Evolutionary conservation across 1,140 invertebrate genomes (phyloP), one percentile per base, ranked within the genome.

Genomic region (Rhopalosiphum padi): DNA sequence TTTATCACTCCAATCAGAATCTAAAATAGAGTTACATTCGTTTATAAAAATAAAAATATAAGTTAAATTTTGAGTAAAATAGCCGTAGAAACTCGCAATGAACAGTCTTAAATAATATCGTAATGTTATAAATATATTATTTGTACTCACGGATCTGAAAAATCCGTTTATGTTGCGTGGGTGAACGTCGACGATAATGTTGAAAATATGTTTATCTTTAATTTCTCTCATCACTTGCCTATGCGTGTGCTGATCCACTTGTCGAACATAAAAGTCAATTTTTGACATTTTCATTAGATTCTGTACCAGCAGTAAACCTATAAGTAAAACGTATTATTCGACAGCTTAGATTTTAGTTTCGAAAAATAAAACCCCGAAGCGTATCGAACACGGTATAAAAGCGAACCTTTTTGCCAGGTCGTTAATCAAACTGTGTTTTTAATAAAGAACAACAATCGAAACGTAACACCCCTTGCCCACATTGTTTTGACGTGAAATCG

Each of bases 231-330:
- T 95, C 6, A 98, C 97, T 94, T 97, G 96, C 94, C 98, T 96
- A 95, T 98, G 98, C 18, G 97, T 97, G 41, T 96, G 96, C 46
- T 97, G 96, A 93, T 96, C 96, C 5, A 97, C 97, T 95, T 98
- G 97, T 77, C 98, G 96, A 93, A 98, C 98, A 95, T 98, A 98
- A 96, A 98, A 97, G 95, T 98, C 98, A 3, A 97, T 97, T 93
- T 96, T 96, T 60, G 96, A 94, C 30, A 96, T 96, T 94, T 97
- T 97, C 93, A 98, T 97, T 94, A 99, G 95, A 94, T 98, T 97
- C 95, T 98, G 97, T 8, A 99, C 96, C 95, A 98, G 97, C 94
- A 99, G 97, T 68, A 99, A 96, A 43, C 98, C 98, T 99, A 95
- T 95, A 41, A 87, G 30, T 87, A 25, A 89, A 89, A 89, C 21